phyloP scores from a whole-genome alignment of 2,888 invertebrate genomes.

The Lithophane semibrunnea region DNA sequence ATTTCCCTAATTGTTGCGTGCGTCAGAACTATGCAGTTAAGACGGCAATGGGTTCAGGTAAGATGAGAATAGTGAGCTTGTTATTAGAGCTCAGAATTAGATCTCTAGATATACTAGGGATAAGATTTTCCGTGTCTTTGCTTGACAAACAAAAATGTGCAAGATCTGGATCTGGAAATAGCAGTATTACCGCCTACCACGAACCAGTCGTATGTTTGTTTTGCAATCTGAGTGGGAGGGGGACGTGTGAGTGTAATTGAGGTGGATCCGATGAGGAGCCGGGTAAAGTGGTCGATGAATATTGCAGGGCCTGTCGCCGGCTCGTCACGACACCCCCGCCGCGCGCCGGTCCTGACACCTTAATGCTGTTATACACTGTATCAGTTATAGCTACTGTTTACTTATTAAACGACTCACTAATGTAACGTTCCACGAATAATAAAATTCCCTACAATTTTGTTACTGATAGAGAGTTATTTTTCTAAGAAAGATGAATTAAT shows the following conservation, averaged over 20 bases:
- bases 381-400: conserved; percentile 49
- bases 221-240: conserved; percentile 63
- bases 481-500: not conserved
- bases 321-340: conserved; percentile 73
- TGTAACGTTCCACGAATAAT: conserved; percentile 12
- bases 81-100: conserved; percentile 21
- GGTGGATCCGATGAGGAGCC: conserved; percentile 71
- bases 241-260: conserved; percentile 73
- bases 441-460: conserved; percentile 4
- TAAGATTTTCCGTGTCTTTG: conserved; percentile 9
- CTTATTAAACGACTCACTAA: conserved; percentile 41
- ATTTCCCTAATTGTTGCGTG: conserved; percentile 30
- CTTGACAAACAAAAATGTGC: conserved; percentile 33
- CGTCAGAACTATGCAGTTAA: conserved; percentile 20
- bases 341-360: conserved; percentile 59
- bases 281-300: conserved; percentile 86
- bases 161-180: conserved; percentile 54
- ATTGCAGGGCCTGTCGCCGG: conserved; percentile 83
- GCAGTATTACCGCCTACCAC: conserved; percentile 43
- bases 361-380: conserved; percentile 57
- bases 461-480: not conserved
- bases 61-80: conserved; percentile 13
- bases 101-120: conserved; percentile 6
- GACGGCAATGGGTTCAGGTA: not conserved
- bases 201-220: conserved; percentile 58